Evolutionary conservation across 92 coral and sea anemone species (phyloP).

Genomic region (Palythoa heliodiscus): DNA sequence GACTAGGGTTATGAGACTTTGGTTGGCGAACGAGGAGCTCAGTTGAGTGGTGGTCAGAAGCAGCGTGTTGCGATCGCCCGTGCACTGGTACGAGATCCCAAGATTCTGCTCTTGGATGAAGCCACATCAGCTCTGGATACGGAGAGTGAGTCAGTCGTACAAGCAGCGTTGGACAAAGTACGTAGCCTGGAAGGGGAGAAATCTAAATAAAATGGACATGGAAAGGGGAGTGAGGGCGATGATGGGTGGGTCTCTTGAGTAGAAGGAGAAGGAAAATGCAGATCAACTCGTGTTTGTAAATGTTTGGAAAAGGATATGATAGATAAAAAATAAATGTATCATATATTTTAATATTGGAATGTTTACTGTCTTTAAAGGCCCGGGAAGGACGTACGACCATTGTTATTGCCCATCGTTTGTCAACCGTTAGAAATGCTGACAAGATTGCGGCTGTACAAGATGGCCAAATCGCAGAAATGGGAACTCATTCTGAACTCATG

Average conservation of each 20-base stretch:
- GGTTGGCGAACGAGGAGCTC: constrained; percentile 64
- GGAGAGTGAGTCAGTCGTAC: constrained; percentile 59
- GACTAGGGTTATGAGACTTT: constrained; percentile 57
- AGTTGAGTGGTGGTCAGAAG: constrained; percentile 61
- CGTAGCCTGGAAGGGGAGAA: neutral
- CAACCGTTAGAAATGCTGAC: constrained; percentile 91
- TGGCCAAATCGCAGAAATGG: constrained; percentile 85
- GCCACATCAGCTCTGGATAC: constrained; percentile 61
- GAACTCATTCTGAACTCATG: constrained; percentile 92
- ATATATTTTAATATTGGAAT: neutral
- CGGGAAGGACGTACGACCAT: constrained; percentile 97
- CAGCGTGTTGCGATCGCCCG: constrained; percentile 64
- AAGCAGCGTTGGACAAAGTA: constrained; percentile 57
- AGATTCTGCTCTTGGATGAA: constrained; percentile 58
- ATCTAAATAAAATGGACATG: neutral
- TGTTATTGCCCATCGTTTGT: constrained; percentile 95
- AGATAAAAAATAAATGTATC: neutral
- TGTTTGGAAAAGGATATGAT: neutral
- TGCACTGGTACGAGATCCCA: constrained; percentile 55
- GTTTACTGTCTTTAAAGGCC: constrained; percentile 57
- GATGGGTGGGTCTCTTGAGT: neutral
- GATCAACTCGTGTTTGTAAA: neutral
- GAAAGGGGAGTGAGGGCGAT: neutral
- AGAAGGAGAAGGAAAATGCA: neutral
- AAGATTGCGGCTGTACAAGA: constrained; percentile 88